Conservation (phyloP, 2,113 vertebrate genomes). For the Lagenorhynchus albirostris region DNA sequence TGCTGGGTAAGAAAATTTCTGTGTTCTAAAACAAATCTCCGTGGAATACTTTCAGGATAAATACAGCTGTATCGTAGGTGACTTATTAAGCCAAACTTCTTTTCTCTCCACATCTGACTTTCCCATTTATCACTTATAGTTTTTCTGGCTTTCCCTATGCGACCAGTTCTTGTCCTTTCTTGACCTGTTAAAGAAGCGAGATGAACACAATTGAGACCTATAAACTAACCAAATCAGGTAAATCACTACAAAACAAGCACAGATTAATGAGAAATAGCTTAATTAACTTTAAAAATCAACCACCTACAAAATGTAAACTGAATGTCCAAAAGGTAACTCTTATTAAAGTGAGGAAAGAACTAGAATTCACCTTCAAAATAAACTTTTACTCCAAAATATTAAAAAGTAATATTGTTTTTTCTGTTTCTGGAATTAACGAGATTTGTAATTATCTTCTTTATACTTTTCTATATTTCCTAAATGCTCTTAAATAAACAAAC, state of each 20-base stretch:
- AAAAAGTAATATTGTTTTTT: background rate
- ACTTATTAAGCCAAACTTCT: constrained; percentile 80
- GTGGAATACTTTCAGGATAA: constrained; percentile 86
- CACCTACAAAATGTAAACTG: background rate
- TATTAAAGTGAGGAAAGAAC: constrained; percentile 3
- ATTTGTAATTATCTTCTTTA: background rate
- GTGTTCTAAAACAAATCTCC: constrained; percentile 83
- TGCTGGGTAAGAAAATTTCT: constrained; percentile 83
- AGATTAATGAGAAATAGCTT: constrained; percentile 14
- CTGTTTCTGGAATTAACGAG: background rate
- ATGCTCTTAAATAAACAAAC: constrained; percentile 2
- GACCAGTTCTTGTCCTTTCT: background rate
- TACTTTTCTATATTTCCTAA: background rate
- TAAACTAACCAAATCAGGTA: background rate
- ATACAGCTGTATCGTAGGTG: constrained; percentile 82
- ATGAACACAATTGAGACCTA: constrained; percentile 40
- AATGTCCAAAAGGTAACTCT: constrained; percentile 22
- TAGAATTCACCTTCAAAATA: constrained; percentile 37
- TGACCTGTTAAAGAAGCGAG: constrained; percentile 55
- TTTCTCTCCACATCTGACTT: constrained; percentile 84
- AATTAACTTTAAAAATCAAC: constrained; percentile 13
- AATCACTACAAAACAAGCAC: constrained; percentile 3
- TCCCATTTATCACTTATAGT: constrained; percentile 81
- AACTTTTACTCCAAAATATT: background rate
- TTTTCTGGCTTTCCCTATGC: constrained; percentile 46